Evolutionary conservation across 2,888 invertebrate species (phyloP).

Genomic region (Leistus spinibarbis): DNA sequence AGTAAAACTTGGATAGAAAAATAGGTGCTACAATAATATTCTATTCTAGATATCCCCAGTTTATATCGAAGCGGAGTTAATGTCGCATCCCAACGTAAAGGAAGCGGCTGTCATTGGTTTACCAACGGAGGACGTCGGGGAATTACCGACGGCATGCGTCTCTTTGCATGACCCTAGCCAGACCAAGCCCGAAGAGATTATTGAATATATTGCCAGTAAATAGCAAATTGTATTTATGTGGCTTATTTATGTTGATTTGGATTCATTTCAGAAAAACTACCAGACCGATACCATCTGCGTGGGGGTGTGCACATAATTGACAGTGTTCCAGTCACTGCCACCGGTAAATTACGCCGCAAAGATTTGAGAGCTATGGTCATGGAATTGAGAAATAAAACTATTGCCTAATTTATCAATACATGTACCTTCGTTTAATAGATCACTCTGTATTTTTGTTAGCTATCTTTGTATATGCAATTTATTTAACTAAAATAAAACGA

Average conservation of each 20-base stretch:
- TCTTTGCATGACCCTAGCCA: not conserved
- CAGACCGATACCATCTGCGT: slow-evolving; percentile 14
- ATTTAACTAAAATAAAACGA: no score
- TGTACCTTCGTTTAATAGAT: not conserved
- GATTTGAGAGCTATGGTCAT: not conserved
- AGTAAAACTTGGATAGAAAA: not conserved
- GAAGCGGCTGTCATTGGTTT: slow-evolving; percentile 3
- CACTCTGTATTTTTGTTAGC: not conserved
- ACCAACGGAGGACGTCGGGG: slow-evolving; percentile 3
- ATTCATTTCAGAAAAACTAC: slow-evolving; percentile 6
- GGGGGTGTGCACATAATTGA: slow-evolving; percentile 15
- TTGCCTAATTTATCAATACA: not conserved
- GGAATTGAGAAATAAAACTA: not conserved
- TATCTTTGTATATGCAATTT: no score
- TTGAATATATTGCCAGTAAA: slow-evolving; percentile 8
- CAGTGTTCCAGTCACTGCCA: slow-evolving; percentile 8
- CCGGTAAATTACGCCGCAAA: slow-evolving; percentile 18
- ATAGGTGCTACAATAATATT: not conserved
- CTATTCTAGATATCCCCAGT: not conserved
- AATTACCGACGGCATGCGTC: slow-evolving; percentile 13
- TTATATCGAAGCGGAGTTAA: slow-evolving; percentile 2
- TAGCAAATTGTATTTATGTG: no score
- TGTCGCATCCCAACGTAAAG: slow-evolving; percentile 13
- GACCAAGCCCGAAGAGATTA: not conserved
- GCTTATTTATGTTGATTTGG: not conserved